A percentile compares a stretch with the other conserved stretches of the same genome.
Conservation (phyloP, 1,140 invertebrate genomes). For the Camponotus vicinus region DNA sequence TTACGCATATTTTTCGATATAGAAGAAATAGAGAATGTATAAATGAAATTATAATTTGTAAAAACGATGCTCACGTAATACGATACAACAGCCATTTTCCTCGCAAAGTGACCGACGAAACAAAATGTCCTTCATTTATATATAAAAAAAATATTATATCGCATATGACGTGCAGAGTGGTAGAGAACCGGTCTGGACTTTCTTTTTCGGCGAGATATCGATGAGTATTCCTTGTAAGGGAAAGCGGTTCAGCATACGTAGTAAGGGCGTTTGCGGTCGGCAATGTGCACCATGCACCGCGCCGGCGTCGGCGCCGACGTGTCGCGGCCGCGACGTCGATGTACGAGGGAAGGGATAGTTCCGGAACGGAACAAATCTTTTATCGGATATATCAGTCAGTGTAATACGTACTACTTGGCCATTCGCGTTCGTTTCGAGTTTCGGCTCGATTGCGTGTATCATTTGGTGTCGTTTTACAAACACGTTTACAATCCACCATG, state of each 20-base stretch:
- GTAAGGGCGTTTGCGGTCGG: neutral
- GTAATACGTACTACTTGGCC: constrained; percentile 26
- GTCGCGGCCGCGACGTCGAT: too few relatives aligned
- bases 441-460: neutral
- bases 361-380: constrained; percentile 33
- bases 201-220: constrained; percentile 5
- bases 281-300: neutral
- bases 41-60: neutral
- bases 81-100: neutral
- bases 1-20: neutral
- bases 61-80: neutral
- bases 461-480: neutral
- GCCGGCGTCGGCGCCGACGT: neutral
- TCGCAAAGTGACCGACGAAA: neutral
- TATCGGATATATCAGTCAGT: constrained; percentile 52
- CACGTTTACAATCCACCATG: neutral
- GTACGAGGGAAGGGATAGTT: constrained; percentile 36
- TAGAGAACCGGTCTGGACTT: constrained; percentile 1
- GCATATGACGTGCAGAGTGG: too few relatives aligned
- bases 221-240: constrained; percentile 20
- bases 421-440: constrained; percentile 8
- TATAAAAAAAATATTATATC: neutral
- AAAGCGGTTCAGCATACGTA: neutral
- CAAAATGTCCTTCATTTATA: neutral
- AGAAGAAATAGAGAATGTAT: neutral